Percentiles rank a stretch among this genome's conserved stretches.
These are phyloP conservation scores for Mechanitis messenoides DNA, from an alignment of 2,888 invertebrate species.

Conservation along the genomic window DNA sequence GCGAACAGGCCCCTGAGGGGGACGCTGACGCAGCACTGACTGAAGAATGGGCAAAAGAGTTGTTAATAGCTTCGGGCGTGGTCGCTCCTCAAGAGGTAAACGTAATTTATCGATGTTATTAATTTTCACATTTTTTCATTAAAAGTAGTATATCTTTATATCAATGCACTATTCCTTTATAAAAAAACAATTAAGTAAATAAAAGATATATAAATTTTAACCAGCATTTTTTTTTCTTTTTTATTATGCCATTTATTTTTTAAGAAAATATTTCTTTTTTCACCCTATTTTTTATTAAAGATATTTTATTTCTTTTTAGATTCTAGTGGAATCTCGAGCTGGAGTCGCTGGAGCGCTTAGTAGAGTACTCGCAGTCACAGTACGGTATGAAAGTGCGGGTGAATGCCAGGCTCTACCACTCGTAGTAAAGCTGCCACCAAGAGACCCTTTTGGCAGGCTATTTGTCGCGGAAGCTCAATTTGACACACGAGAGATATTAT, in stretches of 20 bases:
- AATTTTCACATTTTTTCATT: not conserved
- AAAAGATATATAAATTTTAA: no score
- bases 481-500: slow-evolving; percentile 87
- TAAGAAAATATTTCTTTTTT: no score
- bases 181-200: no score
- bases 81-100: slow-evolving; percentile 57
- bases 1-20: slow-evolving; percentile 55
- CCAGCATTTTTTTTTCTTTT: no score
- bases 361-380: slow-evolving; percentile 85
- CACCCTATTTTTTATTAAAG: not conserved
- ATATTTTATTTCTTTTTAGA: slow-evolving; percentile 36
- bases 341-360: slow-evolving; percentile 85
- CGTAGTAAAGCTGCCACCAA: slow-evolving; percentile 85
- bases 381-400: slow-evolving; percentile 75
- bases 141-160: no score
- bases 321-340: slow-evolving; percentile 69
- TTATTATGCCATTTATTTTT: no score
- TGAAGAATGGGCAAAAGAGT: slow-evolving; percentile 68
- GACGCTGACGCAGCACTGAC: slow-evolving; percentile 61
- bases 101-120: not conserved
- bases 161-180: no score
- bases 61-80: slow-evolving; percentile 61
- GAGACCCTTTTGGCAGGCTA: slow-evolving; percentile 86
- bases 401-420: slow-evolving; percentile 65
- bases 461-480: slow-evolving; percentile 90